These are phyloP conservation scores for Urocyon cinereoargenteus DNA, from an alignment of 2,797 vertebrate species.

Conservation along the genomic window DNA sequence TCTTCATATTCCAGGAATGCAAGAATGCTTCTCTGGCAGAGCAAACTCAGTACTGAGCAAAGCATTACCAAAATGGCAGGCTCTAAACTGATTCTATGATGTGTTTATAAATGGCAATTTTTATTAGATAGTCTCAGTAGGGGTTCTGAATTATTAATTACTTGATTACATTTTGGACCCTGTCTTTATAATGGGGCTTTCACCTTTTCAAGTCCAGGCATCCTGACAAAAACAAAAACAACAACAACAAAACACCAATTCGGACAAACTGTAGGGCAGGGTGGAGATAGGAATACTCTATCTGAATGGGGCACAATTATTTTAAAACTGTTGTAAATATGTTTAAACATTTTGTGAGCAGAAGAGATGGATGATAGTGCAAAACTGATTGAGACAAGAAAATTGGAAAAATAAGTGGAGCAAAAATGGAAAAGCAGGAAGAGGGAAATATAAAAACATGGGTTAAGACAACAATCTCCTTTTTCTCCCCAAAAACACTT, in stretches of 20 bases:
- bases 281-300: neutral
- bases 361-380: constrained; percentile 23
- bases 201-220: constrained; percentile 38
- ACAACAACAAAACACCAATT: neutral
- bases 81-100: constrained; percentile 84
- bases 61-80: constrained; percentile 87
- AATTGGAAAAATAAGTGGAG: constrained; percentile 8
- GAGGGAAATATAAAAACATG: constrained; percentile 63
- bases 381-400: constrained; percentile 52
- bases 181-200: constrained; percentile 60
- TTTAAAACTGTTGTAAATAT: constrained; percentile 54
- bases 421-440: constrained; percentile 56
- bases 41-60: constrained; percentile 86
- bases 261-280: neutral
- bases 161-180: neutral
- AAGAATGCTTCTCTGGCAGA: constrained; percentile 86
- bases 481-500: constrained; percentile 56
- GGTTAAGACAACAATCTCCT: constrained; percentile 64
- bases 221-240: neutral
- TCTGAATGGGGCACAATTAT: constrained; percentile 49
- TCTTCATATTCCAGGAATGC: constrained; percentile 85
- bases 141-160: constrained; percentile 59
- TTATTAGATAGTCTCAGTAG: constrained; percentile 39
- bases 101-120: constrained; percentile 83
- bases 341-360: constrained; percentile 53